Evolutionary conservation across 2,888 invertebrate species (phyloP), one percentile per base, ranked within the genome.

Genomic region (Empis livida): DNA sequence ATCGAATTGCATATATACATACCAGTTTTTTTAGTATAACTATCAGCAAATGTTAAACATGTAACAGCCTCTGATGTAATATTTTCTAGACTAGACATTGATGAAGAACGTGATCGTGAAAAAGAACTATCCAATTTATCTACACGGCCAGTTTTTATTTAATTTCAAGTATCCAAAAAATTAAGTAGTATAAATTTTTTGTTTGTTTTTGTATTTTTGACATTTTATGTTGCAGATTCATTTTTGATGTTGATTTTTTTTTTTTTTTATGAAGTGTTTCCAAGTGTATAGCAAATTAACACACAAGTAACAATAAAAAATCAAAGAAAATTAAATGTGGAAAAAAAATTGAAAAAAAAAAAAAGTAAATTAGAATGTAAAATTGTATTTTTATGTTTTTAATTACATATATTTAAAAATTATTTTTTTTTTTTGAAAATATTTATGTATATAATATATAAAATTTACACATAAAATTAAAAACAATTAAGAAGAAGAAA

Each of bases 81-180:
- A 77, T 94, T 94, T 74, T 96, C 95, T 67, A 96, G 77, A 71
- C 94, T 95, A 64, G 94, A 94, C 86, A 94, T 94, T 72, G 92
- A 93, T 71, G 94, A 94, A 70, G 93, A 94, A 64, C 95, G 81
- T 58, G 95, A 96, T 69, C 95, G 80, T 62, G 93, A 93, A 76
- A 95, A 95, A 60, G 91, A 88, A 71, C 85, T 90, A 77, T 95
- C 95, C 79, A 91, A 78, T 78, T 93, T 93, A 78, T 95, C 94
- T 94, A 79, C 76, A 73, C 84, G 82, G 47, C 53, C 53, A 49
- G 54, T 51, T 50, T 49, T 47, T 51, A 32, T 49, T 51, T 37
- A 13, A 51, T 47, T 50, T 51, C 48, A 48, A 48, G 27, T 39
- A 11, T 35, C 3, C 23, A 27, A 27, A 27, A 27, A 27, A 20